A percentile compares a stretch with the other conserved stretches of the same genome.
Conservation (phyloP, 1,140 invertebrate genomes). For the Heliconius himera region DNA sequence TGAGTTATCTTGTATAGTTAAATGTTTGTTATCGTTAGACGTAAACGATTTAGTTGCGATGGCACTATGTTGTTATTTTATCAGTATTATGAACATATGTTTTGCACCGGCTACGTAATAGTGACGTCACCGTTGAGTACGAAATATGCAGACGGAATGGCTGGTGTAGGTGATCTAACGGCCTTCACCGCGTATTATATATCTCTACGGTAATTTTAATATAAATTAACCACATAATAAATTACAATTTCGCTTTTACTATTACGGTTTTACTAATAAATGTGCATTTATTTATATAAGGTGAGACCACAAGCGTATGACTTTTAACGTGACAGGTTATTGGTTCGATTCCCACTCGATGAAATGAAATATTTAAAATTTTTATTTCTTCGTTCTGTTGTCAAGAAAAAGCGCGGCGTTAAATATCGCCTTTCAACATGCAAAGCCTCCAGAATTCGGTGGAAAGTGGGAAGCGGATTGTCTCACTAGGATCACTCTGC, state of each 20-base stretch:
- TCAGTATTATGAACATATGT: conserved; percentile 15
- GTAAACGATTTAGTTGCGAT: conserved; percentile 1
- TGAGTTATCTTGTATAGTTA: conserved; percentile 3
- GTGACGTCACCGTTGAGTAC: conserved; percentile 13
- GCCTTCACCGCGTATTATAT: conserved; percentile 29
- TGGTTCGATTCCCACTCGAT: too few species aligned
- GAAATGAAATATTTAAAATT: too few species aligned
- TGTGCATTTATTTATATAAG: neutral
- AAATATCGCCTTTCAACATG: too few species aligned
- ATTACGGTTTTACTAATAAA: neutral
- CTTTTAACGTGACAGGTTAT: neutral
- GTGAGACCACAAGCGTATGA: too few species aligned
- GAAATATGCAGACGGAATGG: conserved; percentile 30
- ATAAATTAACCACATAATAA: neutral
- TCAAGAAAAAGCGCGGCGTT: too few species aligned
- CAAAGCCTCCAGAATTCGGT: too few species aligned
- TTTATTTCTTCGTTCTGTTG: too few species aligned
- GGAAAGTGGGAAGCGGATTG: too few species aligned
- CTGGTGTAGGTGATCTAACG: conserved; percentile 32
- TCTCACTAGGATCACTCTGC: too few species aligned
- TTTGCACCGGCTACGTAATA: conserved; percentile 7
- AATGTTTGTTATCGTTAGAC: conserved; percentile 3
- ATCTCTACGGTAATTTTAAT: conserved; percentile 12
- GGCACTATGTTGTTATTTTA: conserved; percentile 23
- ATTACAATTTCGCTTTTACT: neutral